Evolutionary conservation across 2,113 vertebrate species (phyloP), one percentile per base, ranked within the genome.

Genomic region (Baryphthengus martii): DNA sequence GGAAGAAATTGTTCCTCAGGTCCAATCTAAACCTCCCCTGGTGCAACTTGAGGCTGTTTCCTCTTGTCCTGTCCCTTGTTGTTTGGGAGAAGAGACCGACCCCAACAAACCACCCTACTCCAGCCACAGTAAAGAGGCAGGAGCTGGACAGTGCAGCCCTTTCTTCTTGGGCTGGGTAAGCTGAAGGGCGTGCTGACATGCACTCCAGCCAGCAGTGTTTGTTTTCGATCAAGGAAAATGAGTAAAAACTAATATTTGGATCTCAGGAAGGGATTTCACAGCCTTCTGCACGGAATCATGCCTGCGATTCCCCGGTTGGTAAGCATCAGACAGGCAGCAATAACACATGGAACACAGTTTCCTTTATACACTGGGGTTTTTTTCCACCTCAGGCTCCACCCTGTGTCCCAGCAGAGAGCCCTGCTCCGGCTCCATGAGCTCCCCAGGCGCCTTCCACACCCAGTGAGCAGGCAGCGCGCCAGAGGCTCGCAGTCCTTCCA

Each of bases 301-400:
- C 49, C 76, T 39, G 66, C 18, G 4, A 1, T 52, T 93, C 26
- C 68, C 47, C 37, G 2, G 5, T 49, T 6, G 0, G 19, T 71
- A 23, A 45, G 73, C 44, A 2, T 58, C 45, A 44, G 62, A 9
- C 52, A 13, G n/a, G 66, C 79, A 76, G 82, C 61, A 78, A 24
- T 59, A 88, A 73, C 75, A 42, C 67, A 59, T 29, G 59, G 35
- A 83, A 91, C 90, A 95, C 50, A 59, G 80, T 83, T 97, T 85
- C 77, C 85, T 96, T 93, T 89, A 13, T 83, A 8, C 1, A 2
- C 52, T 0, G 4, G 33, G 28, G 0, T 50, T 16, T 39, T 83
- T 85, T 85, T 93, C 91, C 80, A 79, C 39, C 26, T 52, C 9
- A 1, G 40, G 42, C 91, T 79, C 90, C 95, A 74, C 85, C 72